Evolutionary conservation across 2,113 vertebrate genomes (phyloP).

Genomic region (Mustela nigripes): DNA sequence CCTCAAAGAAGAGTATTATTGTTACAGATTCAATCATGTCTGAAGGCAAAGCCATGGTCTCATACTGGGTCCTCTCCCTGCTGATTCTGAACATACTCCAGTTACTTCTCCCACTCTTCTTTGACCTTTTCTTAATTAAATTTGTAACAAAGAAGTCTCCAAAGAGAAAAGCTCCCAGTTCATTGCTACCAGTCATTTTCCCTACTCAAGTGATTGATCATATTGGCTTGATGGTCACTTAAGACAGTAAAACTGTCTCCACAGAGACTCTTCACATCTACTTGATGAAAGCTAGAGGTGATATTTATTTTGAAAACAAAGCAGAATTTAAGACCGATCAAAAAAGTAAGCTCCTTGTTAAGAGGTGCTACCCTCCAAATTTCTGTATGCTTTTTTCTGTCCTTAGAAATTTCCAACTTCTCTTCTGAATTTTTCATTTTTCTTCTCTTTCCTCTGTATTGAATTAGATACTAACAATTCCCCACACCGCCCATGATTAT

Average conservation of each 20-base stretch:
- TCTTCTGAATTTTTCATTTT: conserved; percentile 18
- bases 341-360: background rate
- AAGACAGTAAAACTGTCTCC: conserved; percentile 61
- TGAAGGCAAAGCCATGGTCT: background rate
- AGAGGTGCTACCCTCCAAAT: background rate
- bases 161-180: conserved; percentile 42
- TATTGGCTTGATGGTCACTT: conserved; percentile 43
- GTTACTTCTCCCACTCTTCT: background rate
- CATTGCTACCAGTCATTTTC: background rate
- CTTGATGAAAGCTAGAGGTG: conserved; percentile 4
- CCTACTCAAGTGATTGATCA: conserved; percentile 36
- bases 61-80: background rate
- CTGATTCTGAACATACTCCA: background rate
- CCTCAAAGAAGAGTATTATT: background rate
- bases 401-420: conserved; percentile 19
- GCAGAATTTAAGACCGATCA: background rate
- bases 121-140: conserved; percentile 72
- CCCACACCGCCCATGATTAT: background rate
- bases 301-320: conserved; percentile 58
- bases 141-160: conserved; percentile 46
- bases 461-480: background rate
- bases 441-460: background rate
- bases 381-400: background rate
- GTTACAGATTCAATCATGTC: background rate
- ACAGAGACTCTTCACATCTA: background rate